phyloP scores from a whole-genome alignment of 2,113 vertebrate genomes.

The Stercorarius parasiticus region DNA sequence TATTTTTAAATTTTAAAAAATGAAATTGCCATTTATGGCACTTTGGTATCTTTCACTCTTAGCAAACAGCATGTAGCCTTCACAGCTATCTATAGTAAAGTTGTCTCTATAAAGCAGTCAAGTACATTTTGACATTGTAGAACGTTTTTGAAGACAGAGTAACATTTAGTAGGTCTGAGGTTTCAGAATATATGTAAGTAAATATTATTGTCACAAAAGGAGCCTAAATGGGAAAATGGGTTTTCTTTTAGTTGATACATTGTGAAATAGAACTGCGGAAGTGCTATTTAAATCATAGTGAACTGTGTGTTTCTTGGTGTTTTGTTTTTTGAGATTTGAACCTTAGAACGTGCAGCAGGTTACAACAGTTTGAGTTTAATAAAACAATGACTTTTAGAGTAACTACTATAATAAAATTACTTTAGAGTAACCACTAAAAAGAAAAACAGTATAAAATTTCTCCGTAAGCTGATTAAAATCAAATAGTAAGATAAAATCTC shows the following conservation, averaged over 20 bases:
- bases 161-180: neutral
- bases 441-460: neutral
- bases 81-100: neutral
- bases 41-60: neutral
- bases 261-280: neutral
- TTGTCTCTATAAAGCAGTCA: neutral
- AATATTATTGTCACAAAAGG: neutral
- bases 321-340: neutral
- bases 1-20: neutral
- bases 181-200: neutral
- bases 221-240: neutral
- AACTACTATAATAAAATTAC: neutral
- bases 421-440: neutral
- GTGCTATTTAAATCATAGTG: neutral
- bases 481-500: neutral
- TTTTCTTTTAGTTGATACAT: neutral
- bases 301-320: neutral
- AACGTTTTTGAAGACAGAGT: neutral
- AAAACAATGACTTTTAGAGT: neutral
- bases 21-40: neutral
- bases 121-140: neutral
- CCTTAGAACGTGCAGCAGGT: neutral
- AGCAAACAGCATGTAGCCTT: neutral
- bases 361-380: neutral
- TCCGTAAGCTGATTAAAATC: neutral